Conservation (phyloP, 2,888 invertebrate genomes). For the Aleiodes alternator region DNA sequence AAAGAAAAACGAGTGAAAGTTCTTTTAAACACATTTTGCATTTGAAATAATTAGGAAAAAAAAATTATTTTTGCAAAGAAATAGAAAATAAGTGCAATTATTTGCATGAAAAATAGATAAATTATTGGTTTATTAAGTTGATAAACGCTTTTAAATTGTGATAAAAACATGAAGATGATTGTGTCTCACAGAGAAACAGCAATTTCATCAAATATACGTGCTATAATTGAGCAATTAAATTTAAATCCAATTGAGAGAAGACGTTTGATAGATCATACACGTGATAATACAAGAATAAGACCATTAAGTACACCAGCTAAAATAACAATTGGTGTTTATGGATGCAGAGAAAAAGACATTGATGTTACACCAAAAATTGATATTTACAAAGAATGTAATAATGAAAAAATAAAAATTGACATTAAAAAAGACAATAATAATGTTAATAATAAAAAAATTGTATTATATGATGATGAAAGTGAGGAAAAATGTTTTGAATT, state of each 20-base stretch:
- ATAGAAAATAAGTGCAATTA: background rate
- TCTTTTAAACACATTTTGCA: background rate
- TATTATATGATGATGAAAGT: background rate
- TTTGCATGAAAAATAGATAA: background rate
- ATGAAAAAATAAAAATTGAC: background rate
- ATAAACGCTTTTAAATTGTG: background rate
- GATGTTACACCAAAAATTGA: conserved; percentile 18
- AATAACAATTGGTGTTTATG: conserved; percentile 72
- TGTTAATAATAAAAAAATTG: conserved; percentile 32
- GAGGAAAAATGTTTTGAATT: too few species aligned
- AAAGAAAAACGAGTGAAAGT: conserved; percentile 38
- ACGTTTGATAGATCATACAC: conserved; percentile 65
- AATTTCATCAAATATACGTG: conserved; percentile 72
- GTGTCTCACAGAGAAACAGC: conserved; percentile 70
- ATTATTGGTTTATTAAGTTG: background rate
- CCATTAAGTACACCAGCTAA: conserved; percentile 58
- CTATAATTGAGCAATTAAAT: conserved; percentile 73
- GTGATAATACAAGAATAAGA: conserved; percentile 56
- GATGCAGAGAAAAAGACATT: conserved; percentile 54
- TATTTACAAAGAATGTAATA: conserved; percentile 38
- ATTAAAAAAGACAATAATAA: too few species aligned
- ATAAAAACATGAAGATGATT: conserved; percentile 63
- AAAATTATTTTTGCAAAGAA: conserved; percentile 27
- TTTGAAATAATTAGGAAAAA: conserved; percentile 12
- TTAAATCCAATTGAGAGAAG: conserved; percentile 70